Conservation (phyloP, 2,888 invertebrate species). For the Ichneumoninae sp. region DNA sequence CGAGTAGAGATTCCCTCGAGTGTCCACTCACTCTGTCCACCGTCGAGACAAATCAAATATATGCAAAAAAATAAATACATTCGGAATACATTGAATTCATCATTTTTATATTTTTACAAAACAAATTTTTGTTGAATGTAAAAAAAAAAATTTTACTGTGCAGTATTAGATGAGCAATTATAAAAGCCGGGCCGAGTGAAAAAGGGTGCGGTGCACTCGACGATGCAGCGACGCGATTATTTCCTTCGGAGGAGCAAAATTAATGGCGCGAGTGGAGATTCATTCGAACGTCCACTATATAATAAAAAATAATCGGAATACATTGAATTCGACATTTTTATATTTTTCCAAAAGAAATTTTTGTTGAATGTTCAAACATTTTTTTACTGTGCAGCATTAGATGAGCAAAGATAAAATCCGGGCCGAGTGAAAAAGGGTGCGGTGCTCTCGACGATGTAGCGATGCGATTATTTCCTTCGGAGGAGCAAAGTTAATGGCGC, state of each 20-base stretch:
- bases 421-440: constrained; percentile 16
- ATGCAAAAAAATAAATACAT: not conserved
- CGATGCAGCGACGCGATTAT: not conserved
- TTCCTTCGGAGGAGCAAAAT: constrained; percentile 11
- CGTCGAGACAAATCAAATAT: not conserved
- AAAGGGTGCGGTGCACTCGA: constrained; percentile 23
- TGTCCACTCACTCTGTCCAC: not conserved
- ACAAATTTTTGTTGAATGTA: no score
- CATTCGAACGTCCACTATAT: no score
- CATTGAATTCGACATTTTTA: not conserved
- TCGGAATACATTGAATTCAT: not conserved
- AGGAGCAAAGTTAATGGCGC: constrained; percentile 29
- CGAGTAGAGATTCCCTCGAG: constrained; percentile 5
- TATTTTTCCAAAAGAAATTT: no score
- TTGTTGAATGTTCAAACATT: no score
- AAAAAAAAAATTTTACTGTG: no score
- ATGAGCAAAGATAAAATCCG: not conserved
- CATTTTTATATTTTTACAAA: no score
- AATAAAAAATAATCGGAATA: not conserved
- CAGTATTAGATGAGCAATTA: not conserved
- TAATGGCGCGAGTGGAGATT: constrained; percentile 26
- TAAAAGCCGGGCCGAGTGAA: not conserved
- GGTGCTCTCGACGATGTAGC: constrained; percentile 7
- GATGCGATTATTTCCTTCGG: not conserved
- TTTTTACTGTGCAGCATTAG: not conserved